phyloP scores from a whole-genome alignment of 1,140 invertebrate species.

The Zaprionus capensis region DNA sequence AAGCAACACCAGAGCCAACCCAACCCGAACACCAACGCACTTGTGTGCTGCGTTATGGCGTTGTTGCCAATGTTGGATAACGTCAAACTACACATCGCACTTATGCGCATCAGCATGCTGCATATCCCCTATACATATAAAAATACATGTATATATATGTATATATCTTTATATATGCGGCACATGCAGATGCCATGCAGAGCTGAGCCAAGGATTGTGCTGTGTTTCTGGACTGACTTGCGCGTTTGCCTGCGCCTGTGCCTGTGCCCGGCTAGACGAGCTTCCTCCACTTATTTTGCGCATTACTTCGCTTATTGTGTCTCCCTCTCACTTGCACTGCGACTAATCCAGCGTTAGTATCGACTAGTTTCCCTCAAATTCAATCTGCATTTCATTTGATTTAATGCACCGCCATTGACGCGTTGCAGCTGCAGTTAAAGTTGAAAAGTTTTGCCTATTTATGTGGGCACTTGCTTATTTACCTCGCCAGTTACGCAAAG shows the following conservation, averaged over 20 bases:
- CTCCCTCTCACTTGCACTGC: neutral
- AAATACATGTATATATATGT: neutral
- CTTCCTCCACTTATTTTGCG: conserved; percentile 63
- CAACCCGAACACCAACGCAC: neutral
- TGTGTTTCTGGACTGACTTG: conserved; percentile 12
- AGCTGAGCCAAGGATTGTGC: conserved; percentile 24
- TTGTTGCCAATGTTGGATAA: conserved; percentile 68
- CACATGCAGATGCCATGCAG: conserved; percentile 19
- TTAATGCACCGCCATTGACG: conserved; percentile 42
- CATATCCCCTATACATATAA: conserved; percentile 2
- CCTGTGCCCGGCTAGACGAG: conserved; percentile 39
- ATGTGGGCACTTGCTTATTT: conserved; percentile 50
- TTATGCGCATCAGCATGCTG: conserved; percentile 40
- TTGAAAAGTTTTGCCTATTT: conserved; percentile 45
- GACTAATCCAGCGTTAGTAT: neutral
- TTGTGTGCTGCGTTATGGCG: conserved; percentile 24
- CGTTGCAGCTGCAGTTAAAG: conserved; percentile 7
- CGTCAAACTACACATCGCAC: conserved; percentile 67
- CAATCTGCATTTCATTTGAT: conserved; percentile 74
- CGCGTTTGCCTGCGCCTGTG: too few relatives aligned
- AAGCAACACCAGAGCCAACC: conserved; percentile 5
- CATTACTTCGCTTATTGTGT: conserved; percentile 62
- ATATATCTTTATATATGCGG: neutral
- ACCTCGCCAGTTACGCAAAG: conserved; percentile 40
- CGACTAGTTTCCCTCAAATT: conserved; percentile 60